Percentiles rank a stretch among this genome's conserved stretches.
Evolutionary conservation across 2,113 vertebrate genomes (phyloP).

Genomic region (Sander lucioperca): DNA sequence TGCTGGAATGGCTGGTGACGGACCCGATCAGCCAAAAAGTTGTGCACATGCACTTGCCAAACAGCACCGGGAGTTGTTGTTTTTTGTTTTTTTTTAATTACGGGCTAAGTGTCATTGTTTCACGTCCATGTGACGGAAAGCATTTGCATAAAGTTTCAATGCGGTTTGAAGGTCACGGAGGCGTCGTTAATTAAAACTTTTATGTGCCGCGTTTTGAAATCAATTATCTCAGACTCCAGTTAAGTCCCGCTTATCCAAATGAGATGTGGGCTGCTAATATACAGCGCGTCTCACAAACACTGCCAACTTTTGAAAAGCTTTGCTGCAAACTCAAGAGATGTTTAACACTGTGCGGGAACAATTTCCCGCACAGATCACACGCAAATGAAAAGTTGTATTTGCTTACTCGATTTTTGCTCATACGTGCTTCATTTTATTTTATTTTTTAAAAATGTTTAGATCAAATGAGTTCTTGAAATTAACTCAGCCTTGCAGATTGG

Average conservation of each 20-base stretch:
- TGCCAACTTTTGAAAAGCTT: slow-evolving; percentile 68
- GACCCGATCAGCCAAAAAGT: slow-evolving; percentile 59
- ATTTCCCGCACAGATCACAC: slow-evolving; percentile 35
- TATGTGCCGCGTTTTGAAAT: slow-evolving; percentile 74
- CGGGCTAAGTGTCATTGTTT: slow-evolving; percentile 43
- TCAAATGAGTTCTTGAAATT: slow-evolving; percentile 74
- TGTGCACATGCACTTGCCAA: slow-evolving; percentile 52
- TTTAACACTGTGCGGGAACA: slow-evolving; percentile 56
- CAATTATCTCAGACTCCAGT: slow-evolving; percentile 69
- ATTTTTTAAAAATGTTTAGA: slow-evolving; percentile 32
- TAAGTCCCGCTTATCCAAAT: slow-evolving; percentile 66
- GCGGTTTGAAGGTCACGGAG: slow-evolving; percentile 64
- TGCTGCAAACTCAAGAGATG: slow-evolving; percentile 52
- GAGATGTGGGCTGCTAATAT: slow-evolving; percentile 61
- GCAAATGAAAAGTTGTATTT: slow-evolving; percentile 31
- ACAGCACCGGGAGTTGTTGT: slow-evolving; percentile 36
- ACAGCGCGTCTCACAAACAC: slow-evolving; percentile 41
- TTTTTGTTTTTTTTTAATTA: slow-evolving; percentile 24
- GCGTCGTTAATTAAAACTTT: slow-evolving; percentile 78
- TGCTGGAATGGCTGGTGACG: slow-evolving; percentile 75
- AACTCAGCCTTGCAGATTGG: slow-evolving; percentile 63
- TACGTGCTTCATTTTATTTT: slow-evolving; percentile 10
- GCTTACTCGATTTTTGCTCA: slow-evolving; percentile 15
- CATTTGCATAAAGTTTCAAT: slow-evolving; percentile 80
- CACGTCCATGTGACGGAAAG: slow-evolving; percentile 44